phyloP scores from a whole-genome alignment of 2,888 invertebrate genomes.

The Pedicia rivosa region DNA sequence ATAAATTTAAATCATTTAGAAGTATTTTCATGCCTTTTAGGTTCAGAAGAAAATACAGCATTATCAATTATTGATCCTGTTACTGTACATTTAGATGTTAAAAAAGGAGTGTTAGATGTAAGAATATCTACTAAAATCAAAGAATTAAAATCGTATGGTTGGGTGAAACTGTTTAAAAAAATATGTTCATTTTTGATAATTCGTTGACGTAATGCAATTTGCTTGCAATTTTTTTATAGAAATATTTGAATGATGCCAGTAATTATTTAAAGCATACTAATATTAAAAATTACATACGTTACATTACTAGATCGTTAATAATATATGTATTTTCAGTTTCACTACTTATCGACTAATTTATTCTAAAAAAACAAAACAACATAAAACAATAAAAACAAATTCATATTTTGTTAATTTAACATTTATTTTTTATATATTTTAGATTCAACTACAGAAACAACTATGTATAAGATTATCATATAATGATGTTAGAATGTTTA shows the following conservation, averaged over 20 bases:
- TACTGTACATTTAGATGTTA: constrained; percentile 59
- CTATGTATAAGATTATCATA: constrained; percentile 79
- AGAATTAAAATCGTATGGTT: neutral
- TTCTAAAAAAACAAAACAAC: too few species aligned
- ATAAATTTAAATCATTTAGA: constrained; percentile 82
- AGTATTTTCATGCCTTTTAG: constrained; percentile 82
- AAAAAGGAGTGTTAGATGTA: constrained; percentile 35
- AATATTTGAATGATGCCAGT: too few species aligned
- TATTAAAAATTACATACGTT: too few species aligned
- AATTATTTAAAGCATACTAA: too few species aligned
- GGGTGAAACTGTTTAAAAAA: neutral
- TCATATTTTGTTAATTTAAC: neutral
- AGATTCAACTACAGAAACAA: constrained; percentile 49
- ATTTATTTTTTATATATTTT: constrained; percentile 12
- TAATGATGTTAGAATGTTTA: constrained; percentile 83
- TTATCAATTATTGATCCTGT: constrained; percentile 90
- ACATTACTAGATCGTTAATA: too few species aligned
- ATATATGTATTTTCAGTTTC: too few species aligned
- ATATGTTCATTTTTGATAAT: too few species aligned
- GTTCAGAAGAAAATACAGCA: constrained; percentile 83
- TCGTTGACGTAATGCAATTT: too few species aligned
- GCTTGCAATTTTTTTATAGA: too few species aligned
- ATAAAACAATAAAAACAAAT: too few species aligned
- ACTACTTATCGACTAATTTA: too few species aligned
- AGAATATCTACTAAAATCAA: neutral